Base-by-base conservation (phyloP, 2,113 vertebrate species). In the Cariama cristata region DNA sequence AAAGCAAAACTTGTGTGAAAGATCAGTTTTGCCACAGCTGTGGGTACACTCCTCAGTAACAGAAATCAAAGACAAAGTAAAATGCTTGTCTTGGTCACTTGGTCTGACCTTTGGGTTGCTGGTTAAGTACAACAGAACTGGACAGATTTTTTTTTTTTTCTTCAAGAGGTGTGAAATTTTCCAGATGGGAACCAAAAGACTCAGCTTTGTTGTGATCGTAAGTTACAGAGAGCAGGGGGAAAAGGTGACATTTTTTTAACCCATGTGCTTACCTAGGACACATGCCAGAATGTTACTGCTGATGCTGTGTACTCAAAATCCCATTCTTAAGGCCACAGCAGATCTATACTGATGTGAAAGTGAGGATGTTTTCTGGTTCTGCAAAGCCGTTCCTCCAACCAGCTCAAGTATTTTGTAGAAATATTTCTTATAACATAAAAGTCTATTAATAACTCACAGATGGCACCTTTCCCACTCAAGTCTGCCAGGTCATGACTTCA, bases 371-470 rank as follows among this genome's bases (percentile, higher is more conserved):
- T 91, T 62, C 45, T 53, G 80, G 24, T 50, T 87, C 73, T 75
- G 44, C 60, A 87, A 56, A 89, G 49, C 68, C n/a, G 11, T 72
- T 64, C 62, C 75, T 88, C 40, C 55, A 38, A 58, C 3, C 45
- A 93, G 81, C 81, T 72, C 66, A 56, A 87, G 35, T 27, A 59
- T 59, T 92, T 64, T 9, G 24, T 3, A 80, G 53, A 81, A 79
- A 23, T 79, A 50, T 42, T 88, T 77, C 82, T 84, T 56, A 15
- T 6, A 79, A 59, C 32, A 60, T 15, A 64, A 4, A 69, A 84
- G 63, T 53, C 90, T 76, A 96, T 86, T 80, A 93, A 49, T 91
- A 89, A 81, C 91, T 95, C 94, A 67, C 64, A 96, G 60, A 75
- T 84, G 92, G 94, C 83, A 52, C 53, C 53, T 85, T 68, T 88